Evolutionary conservation across 2,888 invertebrate species (phyloP).

Genomic region (Metacarcinus magister): DNA sequence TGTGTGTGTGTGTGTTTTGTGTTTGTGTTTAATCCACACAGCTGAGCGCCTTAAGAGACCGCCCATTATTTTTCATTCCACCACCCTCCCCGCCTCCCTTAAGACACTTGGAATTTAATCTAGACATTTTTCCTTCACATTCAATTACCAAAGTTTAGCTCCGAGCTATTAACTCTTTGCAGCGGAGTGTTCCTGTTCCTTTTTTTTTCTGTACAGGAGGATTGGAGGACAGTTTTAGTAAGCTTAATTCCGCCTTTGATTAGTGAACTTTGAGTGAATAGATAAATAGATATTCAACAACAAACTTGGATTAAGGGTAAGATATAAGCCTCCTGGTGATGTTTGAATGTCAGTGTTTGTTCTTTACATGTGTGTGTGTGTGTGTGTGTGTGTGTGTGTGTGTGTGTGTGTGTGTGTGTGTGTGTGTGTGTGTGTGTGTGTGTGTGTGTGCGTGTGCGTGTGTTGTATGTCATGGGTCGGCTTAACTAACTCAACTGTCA

Average conservation of each 20-base stretch:
- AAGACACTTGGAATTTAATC: slow-evolving; percentile 14
- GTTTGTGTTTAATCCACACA: background rate
- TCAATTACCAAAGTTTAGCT: slow-evolving; percentile 4
- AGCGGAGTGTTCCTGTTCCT: background rate
- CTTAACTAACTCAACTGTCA: no score
- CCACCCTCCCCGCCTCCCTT: background rate
- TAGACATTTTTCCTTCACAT: slow-evolving; percentile 1
- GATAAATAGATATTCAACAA: background rate
- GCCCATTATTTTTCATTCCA: slow-evolving; percentile 13
- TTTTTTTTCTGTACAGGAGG: no score
- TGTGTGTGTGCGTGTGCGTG: no score
- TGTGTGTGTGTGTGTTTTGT: background rate
- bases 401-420: no score
- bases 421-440: no score
- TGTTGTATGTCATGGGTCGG: no score
- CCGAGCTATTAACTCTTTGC: background rate
- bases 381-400: no score
- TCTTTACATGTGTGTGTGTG: background rate
- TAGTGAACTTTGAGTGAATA: background rate
- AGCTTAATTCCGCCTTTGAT: background rate
- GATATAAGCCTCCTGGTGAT: background rate
- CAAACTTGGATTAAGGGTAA: background rate
- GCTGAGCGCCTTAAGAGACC: background rate
- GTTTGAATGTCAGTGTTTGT: background rate
- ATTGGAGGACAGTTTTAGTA: background rate